Conservation (phyloP, 35 echinoderm and acorn worm genomes). For the Lytechinus variegatus region DNA sequence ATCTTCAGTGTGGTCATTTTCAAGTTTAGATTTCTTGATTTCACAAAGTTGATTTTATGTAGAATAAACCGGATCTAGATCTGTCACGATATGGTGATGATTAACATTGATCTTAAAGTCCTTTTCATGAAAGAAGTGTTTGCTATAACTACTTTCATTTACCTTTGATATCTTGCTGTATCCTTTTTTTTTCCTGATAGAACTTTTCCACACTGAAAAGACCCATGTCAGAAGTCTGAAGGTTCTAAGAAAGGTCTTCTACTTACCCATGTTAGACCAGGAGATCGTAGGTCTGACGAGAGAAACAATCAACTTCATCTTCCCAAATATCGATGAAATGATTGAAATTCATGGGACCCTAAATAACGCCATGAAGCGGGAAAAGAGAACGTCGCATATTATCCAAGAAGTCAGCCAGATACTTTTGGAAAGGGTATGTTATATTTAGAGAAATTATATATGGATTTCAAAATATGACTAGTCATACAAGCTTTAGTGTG, state of each 20-base stretch:
- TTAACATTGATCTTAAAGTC: too few relatives aligned
- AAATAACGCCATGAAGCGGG: conserved; percentile 92
- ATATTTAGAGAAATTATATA: too few relatives aligned
- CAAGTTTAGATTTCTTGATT: too few relatives aligned
- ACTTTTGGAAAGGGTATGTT: conserved; percentile 81
- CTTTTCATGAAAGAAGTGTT: too few relatives aligned
- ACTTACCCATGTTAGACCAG: conserved; percentile 63
- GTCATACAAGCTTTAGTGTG: too few relatives aligned
- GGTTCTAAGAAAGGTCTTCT: conserved; percentile 80
- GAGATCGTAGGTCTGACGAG: conserved; percentile 43
- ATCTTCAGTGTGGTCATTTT: too few relatives aligned
- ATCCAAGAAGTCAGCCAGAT: conserved; percentile 78
- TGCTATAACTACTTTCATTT: too few relatives aligned
- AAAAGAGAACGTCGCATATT: conserved; percentile 79
- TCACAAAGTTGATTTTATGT: too few relatives aligned
- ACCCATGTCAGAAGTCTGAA: conserved; percentile 92
- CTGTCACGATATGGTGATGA: too few relatives aligned
- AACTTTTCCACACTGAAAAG: conserved; percentile 94
- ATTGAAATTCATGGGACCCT: conserved; percentile 77
- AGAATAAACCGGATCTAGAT: too few relatives aligned
- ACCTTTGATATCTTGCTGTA: too few relatives aligned
- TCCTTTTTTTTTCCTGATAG: conserved; percentile 45
- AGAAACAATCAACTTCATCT: conserved; percentile 67
- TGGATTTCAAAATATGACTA: too few relatives aligned
- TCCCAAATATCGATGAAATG: conserved; percentile 78